These are phyloP conservation scores for Orthonyx spaldingii DNA, from an alignment of 2,113 vertebrate genomes.

Conservation along the genomic window DNA sequence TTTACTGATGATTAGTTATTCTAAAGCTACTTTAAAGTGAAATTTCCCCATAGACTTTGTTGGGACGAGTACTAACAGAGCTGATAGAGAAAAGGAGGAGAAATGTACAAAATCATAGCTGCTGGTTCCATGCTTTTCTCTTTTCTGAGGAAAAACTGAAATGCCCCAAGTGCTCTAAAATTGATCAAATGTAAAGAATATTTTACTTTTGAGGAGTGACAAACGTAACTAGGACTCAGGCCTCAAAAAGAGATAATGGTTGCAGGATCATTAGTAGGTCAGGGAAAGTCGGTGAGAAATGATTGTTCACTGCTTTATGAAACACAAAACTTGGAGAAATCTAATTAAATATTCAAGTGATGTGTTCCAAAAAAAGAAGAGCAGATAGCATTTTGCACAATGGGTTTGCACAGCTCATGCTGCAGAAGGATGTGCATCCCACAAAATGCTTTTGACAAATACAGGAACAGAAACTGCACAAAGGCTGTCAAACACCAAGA, in stretches of 20 bases:
- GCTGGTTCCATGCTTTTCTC: background rate
- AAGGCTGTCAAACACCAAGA: background rate
- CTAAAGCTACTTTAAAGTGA: background rate
- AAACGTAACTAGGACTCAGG: background rate
- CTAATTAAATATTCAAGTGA: background rate
- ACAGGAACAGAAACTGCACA: background rate
- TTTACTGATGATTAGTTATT: background rate
- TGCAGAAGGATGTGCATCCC: background rate
- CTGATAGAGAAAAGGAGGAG: background rate
- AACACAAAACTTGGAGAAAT: background rate
- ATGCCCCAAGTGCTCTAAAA: background rate
- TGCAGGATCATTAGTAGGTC: background rate
- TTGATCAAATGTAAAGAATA: background rate
- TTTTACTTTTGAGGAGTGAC: background rate
- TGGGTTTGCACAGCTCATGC: background rate
- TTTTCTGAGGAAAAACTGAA: background rate
- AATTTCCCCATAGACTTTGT: background rate
- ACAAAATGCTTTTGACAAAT: background rate
- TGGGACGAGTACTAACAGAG: background rate
- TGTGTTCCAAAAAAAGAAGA: background rate
- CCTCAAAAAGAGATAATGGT: background rate
- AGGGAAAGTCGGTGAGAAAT: background rate
- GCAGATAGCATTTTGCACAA: background rate
- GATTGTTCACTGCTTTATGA: background rate
- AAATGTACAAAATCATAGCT: background rate